Base-by-base conservation (phyloP, 2,888 invertebrate species). In the Esperia sulphurella region DNA sequence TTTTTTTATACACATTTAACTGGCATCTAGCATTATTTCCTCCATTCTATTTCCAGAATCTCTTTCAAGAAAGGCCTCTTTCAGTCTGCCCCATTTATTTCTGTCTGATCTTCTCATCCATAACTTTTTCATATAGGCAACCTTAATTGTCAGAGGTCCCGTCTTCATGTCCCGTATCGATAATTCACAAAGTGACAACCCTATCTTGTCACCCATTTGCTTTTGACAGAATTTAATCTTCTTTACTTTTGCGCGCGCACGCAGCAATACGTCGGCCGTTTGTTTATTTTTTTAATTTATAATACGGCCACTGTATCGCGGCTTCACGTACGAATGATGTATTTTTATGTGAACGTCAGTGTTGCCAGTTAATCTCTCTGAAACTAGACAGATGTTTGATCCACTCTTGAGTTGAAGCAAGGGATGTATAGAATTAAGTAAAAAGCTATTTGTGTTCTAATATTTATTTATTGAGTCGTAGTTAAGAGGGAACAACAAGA, bases 211-310 rank as follows among this genome's bases (percentile, higher is more conserved):
- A 39, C 39, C 14, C 39, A 39, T 29, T 29, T 43, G 37, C 37
- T 38, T 37, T 44, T 45, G 40, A 45, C 41, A 43, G 44, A 50
- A 52, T 54, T 55, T 54, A 55, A 57, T 57, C 55, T 53, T 31
- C 33, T 35, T n/a, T 10, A 35, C 37, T 46, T 50, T 50, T 51
- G 55, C 52, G 49, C 49, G 51, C 47, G 44, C 58, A 55, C 58
- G 55, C 30, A 28, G 39, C 42, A 52, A 52, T 49, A 53, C 48
- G 46, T 45, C 48, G 40, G 28, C 43, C n/a, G 29, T 38, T 30
- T 41, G 40, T 21, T 43, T 44, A 41, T 39, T 51, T 48, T 49
- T 45, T 46, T 45, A 48, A 41, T 45, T 44, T 40, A 47, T 53
- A 51, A 54, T 54, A 41, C 46, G n/a, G 14, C 21, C 33, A 35